Percentiles rank a stretch among this genome's conserved stretches.
Evolutionary conservation across 2,797 vertebrate genomes (phyloP).

Genomic region (Salmo trutta): DNA sequence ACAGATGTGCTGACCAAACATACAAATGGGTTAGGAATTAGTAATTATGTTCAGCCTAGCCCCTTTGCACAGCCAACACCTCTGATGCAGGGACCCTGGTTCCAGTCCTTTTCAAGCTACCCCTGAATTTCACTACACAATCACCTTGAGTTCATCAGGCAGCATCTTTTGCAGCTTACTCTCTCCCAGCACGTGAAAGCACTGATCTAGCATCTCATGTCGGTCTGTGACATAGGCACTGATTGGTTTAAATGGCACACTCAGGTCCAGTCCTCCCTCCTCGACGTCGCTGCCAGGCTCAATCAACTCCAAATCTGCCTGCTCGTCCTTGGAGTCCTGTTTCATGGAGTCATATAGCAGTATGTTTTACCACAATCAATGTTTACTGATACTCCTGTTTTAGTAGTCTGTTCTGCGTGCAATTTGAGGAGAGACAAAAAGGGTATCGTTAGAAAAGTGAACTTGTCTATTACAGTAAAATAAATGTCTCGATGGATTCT

Average conservation of each 20-base stretch:
- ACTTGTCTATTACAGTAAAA: too few species aligned
- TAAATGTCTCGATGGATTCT: too few species aligned
- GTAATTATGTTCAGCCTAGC: neutral
- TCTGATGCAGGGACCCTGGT: neutral
- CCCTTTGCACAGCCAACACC: neutral
- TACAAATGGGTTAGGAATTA: neutral
- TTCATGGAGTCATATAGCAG: constrained; percentile 1
- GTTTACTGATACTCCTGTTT: too few species aligned
- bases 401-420: too few species aligned
- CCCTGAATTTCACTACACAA: too few species aligned
- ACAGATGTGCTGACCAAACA: neutral
- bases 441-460: too few species aligned
- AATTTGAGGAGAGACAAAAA: too few species aligned
- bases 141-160: constrained; percentile 93
- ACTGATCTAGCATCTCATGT: constrained; percentile 92
- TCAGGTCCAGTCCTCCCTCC: constrained; percentile 92
- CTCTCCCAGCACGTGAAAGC: constrained; percentile 89
- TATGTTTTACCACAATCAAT: too few species aligned
- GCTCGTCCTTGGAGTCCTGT: constrained; percentile 79
- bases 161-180: constrained; percentile 93
- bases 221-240: constrained; percentile 86
- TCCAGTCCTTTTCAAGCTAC: neutral
- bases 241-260: constrained; percentile 86
- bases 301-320: constrained; percentile 75
- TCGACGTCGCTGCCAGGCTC: constrained; percentile 90